Evolutionary conservation across 2,113 vertebrate genomes (phyloP).

Genomic region (Microcebus murinus): DNA sequence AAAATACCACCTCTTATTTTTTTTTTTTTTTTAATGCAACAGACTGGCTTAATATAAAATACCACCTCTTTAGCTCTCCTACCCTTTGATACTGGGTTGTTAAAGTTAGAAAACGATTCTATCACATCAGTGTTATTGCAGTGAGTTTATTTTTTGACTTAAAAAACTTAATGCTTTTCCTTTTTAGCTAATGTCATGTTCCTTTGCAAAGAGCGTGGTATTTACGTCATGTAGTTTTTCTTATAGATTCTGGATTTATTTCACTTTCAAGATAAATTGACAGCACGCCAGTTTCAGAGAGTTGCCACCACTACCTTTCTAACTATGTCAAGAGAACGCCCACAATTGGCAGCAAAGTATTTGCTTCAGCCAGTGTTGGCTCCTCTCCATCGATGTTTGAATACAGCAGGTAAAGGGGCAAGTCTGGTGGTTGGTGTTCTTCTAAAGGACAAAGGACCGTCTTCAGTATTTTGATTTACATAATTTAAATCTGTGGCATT

Average conservation of each 20-base stretch:
- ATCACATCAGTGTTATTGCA: background rate
- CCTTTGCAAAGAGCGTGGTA: background rate
- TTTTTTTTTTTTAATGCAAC: too few species aligned
- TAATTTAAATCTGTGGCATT: background rate
- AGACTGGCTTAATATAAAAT: conserved; percentile 45
- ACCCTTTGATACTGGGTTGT: background rate
- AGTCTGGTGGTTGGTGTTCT: background rate
- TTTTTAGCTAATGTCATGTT: background rate
- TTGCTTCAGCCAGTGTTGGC: conserved; percentile 89
- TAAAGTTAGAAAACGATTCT: background rate
- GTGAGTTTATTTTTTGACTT: background rate
- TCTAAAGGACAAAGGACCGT: background rate
- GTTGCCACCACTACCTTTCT: conserved; percentile 91
- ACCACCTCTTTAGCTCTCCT: background rate
- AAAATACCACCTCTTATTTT: background rate
- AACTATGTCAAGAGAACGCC: conserved; percentile 87
- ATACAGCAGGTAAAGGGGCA: conserved; percentile 80
- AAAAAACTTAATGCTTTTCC: conserved; percentile 3
- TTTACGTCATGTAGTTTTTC: background rate
- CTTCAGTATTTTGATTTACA: background rate
- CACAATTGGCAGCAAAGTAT: conserved; percentile 86
- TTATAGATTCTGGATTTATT: conserved; percentile 93
- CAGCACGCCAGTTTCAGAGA: conserved; percentile 91
- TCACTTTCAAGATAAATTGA: conserved; percentile 91
- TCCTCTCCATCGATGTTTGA: conserved; percentile 86